A percentile compares a stretch with the other conserved stretches of the same genome.
Evolutionary conservation across 2,797 vertebrate genomes (phyloP).

Genomic region (Oceanodroma leucorhoa): DNA sequence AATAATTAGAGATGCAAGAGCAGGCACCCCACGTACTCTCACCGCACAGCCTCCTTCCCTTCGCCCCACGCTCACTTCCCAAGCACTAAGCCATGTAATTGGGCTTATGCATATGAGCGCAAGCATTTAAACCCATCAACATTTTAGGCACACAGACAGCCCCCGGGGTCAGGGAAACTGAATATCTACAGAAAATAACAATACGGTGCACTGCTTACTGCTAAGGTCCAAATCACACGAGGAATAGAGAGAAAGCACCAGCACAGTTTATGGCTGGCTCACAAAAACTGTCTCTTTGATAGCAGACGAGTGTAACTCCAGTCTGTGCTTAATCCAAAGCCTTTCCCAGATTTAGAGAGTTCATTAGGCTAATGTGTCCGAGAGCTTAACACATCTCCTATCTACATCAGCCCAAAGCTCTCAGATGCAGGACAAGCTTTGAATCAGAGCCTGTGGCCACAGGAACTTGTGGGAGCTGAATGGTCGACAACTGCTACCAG

Average conservation of each 20-base stretch:
- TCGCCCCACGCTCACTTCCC: accelerated
- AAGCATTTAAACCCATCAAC: neutral
- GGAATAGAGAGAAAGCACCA: neutral
- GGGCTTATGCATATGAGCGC: accelerated
- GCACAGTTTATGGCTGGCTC: neutral
- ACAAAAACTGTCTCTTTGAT: neutral
- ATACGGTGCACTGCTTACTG: accelerated
- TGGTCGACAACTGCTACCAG: neutral
- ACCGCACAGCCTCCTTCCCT: neutral
- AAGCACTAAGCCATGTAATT: neutral
- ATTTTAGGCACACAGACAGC: neutral
- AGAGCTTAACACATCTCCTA: too few relatives aligned
- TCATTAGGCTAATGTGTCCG: accelerated
- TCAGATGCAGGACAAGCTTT: neutral
- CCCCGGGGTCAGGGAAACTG: accelerated
- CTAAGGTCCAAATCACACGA: neutral
- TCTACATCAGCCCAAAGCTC: neutral
- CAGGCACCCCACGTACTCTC: accelerated
- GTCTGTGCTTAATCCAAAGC: neutral
- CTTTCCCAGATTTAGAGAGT: neutral
- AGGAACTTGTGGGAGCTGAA: neutral
- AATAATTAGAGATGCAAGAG: neutral
- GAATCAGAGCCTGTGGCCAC: neutral
- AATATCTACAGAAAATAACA: neutral
- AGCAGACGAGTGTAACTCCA: accelerated